Evolutionary conservation across 2,888 invertebrate genomes (phyloP), one percentile per base, ranked within the genome.

Genomic region (Clanis bilineata): DNA sequence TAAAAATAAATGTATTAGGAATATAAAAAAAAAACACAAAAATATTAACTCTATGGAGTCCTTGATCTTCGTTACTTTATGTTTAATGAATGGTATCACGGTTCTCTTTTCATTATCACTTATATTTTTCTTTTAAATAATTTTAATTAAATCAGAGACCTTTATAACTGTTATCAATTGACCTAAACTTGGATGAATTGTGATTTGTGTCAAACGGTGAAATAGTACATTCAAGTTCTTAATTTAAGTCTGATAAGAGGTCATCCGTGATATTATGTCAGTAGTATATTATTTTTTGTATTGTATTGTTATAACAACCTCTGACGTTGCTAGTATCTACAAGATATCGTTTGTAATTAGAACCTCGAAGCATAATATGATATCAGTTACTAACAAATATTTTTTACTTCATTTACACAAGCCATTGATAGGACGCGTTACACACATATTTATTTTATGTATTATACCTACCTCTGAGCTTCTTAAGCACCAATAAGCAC

Each of bases 211-310:
- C 15, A 5, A 39, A 38, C n/a, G 3, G 32, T 39, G 18, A 41
- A 41, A 18, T 1, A 41, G n/a, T 18, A 41, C 18, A 18, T 2
- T 15, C 7, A 18, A 6, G 41, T 41, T 9, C 41, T 7, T 41
- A 18, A 7, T 41, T 41, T 41, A 18, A 18, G 2, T 18, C 7
- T 36, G 44, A 45, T 38, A 32, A 47, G 10, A 58, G 39, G 47
- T 47, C 39, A 39, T 39, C 25, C 23, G 25, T 23, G 21, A 39
- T 63, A 61, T 61, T 54, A 58, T 23, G 32, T 38, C 44, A 36
- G 22, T 18, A 57, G 25, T 44, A 43, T 41, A 44, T 36, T 43
- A 44, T 22, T 28, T 38, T 23, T 47, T 45, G 36, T 45, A 36
- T 22, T 51, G 25, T 39, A 51, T 22, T 57, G 56, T 58, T 58